Conservation (phyloP, 53 echinoderm and acorn worm species). For the Holothuria scabra region DNA sequence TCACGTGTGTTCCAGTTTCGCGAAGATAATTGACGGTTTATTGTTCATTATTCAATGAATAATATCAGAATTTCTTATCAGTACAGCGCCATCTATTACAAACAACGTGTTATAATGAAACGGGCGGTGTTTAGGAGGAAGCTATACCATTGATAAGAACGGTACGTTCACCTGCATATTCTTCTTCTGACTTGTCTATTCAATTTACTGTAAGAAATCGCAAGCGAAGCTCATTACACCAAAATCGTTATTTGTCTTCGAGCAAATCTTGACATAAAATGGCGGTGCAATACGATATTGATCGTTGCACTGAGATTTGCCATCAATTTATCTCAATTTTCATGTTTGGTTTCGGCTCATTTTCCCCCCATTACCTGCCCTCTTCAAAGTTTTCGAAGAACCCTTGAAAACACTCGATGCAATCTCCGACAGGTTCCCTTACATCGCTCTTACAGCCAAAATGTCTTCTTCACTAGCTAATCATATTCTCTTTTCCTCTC, state of each 20-base stretch:
- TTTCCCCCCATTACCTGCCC: conserved; percentile 45
- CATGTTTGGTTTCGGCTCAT: conserved; percentile 45
- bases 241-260: conserved; percentile 33
- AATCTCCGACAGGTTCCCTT: conserved; percentile 43
- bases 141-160: no score
- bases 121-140: no score
- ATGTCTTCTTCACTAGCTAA: conserved; percentile 30
- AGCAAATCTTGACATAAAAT: conserved; percentile 43
- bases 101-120: no score
- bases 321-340: conserved; percentile 43
- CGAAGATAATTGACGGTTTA: no score
- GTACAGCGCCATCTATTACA: no score
- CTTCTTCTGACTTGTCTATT: not conserved
- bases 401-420: conserved; percentile 24
- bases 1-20: no score
- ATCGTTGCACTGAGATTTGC: conserved; percentile 26
- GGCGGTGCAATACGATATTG: conserved; percentile 26
- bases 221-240: conserved; percentile 18
- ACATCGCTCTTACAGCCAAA: conserved; percentile 37
- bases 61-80: no score
- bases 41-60: no score
- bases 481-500: conserved; percentile 26
- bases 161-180: no score
- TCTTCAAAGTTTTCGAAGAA: conserved; percentile 22
- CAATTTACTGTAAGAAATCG: conserved; percentile 32